Evolutionary conservation across 2,888 invertebrate species (phyloP), one percentile per base, ranked within the genome.

Genomic region (Camponotus fellah): DNA sequence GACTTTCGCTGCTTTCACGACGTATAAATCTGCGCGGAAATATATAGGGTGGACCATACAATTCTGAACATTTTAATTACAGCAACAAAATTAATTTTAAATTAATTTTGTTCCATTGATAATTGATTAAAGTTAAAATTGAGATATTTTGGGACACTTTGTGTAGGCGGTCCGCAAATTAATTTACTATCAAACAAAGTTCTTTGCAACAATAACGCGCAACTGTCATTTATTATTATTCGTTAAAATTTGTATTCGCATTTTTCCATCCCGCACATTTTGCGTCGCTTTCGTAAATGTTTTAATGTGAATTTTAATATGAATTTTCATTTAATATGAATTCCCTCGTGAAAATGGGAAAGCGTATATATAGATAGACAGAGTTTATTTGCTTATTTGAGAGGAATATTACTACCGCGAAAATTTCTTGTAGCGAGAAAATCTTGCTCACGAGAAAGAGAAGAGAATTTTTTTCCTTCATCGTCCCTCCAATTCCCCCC

Each of bases 1-100:
- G 83, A 86, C 90, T 89, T 89, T 90, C 90, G 89, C 77, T 81
- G 86, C 89, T 90, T 90, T 89, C 88, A 88, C 87, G 81, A 79
- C 65, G 56, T 64, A 75, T 72, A 76, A 68, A 71, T 86, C 40
- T 58, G 80, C 32, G 62, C 53, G 56, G 65, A n/a, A 62, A 32
- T 58, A 43, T 37, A 64, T n/a, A 60, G 49, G 81, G 77, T 76
- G 60, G 49, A 32, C 21, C 34, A 37, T 65, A 71, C 69, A 58
- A 56, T 56, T 21, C 43, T 21, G 56, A 76, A n/a, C 5, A 17
- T 43, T 6, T 65, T 8, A n/a, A 49, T 60, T 21, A 46, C 49
- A n/a, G 62, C 6, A 37, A 37, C 37, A 6, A 0, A 37, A 56
- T 56, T 37, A 71, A 72, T 58, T 56, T 56, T 2, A 56, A 21